These are phyloP conservation scores for Drosophila mimetica DNA, from an alignment of 2,888 invertebrate genomes.

Conservation along the genomic window DNA sequence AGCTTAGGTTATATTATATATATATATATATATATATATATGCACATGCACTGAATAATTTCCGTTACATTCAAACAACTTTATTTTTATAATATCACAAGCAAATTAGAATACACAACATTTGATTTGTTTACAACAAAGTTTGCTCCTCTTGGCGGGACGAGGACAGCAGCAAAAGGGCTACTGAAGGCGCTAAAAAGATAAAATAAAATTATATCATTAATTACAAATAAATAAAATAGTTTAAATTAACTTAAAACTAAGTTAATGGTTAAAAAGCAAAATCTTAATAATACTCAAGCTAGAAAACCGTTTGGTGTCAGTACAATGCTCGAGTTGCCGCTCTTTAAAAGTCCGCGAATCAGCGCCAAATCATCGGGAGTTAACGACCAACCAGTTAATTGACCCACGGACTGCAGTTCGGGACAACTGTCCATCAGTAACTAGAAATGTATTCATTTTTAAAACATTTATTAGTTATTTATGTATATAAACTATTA, in stretches of 20 bases:
- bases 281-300: conserved; percentile 60
- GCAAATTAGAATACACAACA: conserved; percentile 43
- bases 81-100: conserved; percentile 69
- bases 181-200: conserved; percentile 70
- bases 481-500: background rate
- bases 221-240: background rate
- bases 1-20: too few relatives aligned
- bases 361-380: conserved; percentile 89
- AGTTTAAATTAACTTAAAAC: background rate
- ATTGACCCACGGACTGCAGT: conserved; percentile 87
- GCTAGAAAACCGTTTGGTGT: conserved; percentile 86
- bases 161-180: conserved; percentile 1
- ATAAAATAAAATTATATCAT: background rate
- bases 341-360: conserved; percentile 87
- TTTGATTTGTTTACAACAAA: conserved; percentile 41
- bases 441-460: conserved; percentile 74
- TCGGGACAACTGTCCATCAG: conserved; percentile 89
- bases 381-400: conserved; percentile 88
- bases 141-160: conserved; percentile 20
- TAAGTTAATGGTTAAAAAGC: background rate
- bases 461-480: fast-evolving
- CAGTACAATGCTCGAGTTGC: conserved; percentile 88
- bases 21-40: too few relatives aligned
- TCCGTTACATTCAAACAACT: conserved; percentile 27
- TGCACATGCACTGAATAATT: too few relatives aligned